Evolutionary conservation across 2,797 vertebrate genomes (phyloP), one percentile per base, ranked within the genome.

Genomic region (Pangasius larnaudii): DNA sequence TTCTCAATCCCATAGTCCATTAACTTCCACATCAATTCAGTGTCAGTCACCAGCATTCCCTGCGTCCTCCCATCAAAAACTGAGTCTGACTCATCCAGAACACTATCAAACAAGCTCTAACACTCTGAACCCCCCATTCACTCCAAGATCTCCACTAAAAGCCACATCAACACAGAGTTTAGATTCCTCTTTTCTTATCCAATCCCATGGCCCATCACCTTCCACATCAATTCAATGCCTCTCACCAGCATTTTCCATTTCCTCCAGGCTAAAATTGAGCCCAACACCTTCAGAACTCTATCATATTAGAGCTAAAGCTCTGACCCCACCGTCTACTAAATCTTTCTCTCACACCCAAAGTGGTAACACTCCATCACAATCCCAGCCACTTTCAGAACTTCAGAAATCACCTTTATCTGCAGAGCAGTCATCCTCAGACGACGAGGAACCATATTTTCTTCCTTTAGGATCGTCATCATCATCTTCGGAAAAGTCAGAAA

Each of bases 311-410:
- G 82, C 86, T 56, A 27, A 63, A 65, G 19, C 42, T 33, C 4
- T 61, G 46, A 84, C 18, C 30, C 27, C 39, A 42, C 42, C 10
- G 22, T 71, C 53, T 71, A 24, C 7, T 46, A 56, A 33, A 59
- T 24, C 53, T 18, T 75, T 5, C 53, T 42, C 36, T 75, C 84
- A 75, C 13, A 18, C 56, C 16, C 14, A 75, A 51, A 59, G 36
- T 42, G 49, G 33, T 86, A 74, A 78, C 85, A 79, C 71, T 75
- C 84, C 87, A 75, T 77, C 88, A 1, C 58, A 72, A 24, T 11
- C n/a, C 24, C 58, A 46, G 49, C 33, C 36, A 77, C 56, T 27
- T 69, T 63, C 39, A 39, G n/a, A 39, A 85, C 11, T 74, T 74
- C 36, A 30, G 67, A 85, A 74, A 75, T 85, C 49, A 74, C 69